Conservation (phyloP, 2,888 invertebrate species). For the Macaria notata region DNA sequence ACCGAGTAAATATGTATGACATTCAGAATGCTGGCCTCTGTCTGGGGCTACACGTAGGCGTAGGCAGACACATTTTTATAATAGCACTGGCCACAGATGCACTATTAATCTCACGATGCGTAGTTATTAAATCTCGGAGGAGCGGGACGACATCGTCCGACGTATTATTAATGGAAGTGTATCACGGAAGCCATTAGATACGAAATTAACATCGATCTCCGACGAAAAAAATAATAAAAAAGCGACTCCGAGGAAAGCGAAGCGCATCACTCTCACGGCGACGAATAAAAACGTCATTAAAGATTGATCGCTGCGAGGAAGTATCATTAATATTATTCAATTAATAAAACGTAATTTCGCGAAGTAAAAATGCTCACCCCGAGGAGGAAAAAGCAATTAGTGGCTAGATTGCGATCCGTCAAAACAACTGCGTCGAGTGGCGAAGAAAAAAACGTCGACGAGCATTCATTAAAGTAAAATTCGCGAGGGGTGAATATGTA, state of each 20-base stretch:
- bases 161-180: slow-evolving; percentile 80
- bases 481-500: slow-evolving; percentile 81
- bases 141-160: slow-evolving; percentile 69
- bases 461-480: slow-evolving; percentile 80
- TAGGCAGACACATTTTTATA: slow-evolving; percentile 58
- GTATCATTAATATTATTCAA: slow-evolving; percentile 83
- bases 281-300: slow-evolving; percentile 80
- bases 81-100: slow-evolving; percentile 68
- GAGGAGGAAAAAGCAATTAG: slow-evolving; percentile 81
- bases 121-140: slow-evolving; percentile 76
- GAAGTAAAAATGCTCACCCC: slow-evolving; percentile 74
- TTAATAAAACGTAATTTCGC: slow-evolving; percentile 81
- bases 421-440: slow-evolving; percentile 79
- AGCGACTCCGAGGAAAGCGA: slow-evolving; percentile 53
- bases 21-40: slow-evolving; percentile 10
- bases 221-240: slow-evolving; percentile 59
- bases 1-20: slow-evolving; percentile 13
- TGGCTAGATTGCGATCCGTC: slow-evolving; percentile 82
- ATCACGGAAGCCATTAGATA: slow-evolving; percentile 81
- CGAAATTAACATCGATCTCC: slow-evolving; percentile 77
- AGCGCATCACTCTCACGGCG: slow-evolving; percentile 61
- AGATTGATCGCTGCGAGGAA: slow-evolving; percentile 77
- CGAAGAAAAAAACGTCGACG: slow-evolving; percentile 65
- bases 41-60: slow-evolving; percentile 18
- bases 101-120: slow-evolving; percentile 74